Conservation (phyloP, 1,140 invertebrate genomes). For the Anthonomus grandis region DNA sequence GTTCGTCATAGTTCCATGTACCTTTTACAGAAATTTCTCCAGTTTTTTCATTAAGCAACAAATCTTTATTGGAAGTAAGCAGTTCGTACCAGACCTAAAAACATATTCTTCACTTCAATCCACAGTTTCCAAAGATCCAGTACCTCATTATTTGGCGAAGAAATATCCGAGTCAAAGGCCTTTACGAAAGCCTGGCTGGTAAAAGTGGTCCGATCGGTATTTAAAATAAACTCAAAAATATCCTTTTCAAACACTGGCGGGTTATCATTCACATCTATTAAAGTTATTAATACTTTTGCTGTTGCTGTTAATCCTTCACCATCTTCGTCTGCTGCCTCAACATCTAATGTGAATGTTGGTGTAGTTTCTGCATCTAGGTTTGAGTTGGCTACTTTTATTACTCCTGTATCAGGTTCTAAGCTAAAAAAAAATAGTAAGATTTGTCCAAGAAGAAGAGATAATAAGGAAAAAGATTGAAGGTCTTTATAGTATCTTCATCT, state of each 20-base stretch:
- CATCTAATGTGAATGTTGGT: conserved; percentile 69
- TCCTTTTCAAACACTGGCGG: conserved; percentile 75
- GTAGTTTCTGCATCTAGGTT: conserved; percentile 80
- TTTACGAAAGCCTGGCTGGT: conserved; percentile 68
- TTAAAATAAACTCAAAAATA: conserved; percentile 78
- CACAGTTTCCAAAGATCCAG: no score
- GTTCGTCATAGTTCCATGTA: conserved; percentile 23
- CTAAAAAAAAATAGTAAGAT: conserved; percentile 50
- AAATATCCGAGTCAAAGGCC: conserved; percentile 78
- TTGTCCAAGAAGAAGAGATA: no score
- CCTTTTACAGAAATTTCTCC: conserved; percentile 57
- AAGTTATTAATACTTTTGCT: conserved; percentile 68
- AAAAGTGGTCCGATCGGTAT: conserved; percentile 68
- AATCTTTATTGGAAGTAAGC: conserved; percentile 47
- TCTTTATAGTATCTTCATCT: no score
- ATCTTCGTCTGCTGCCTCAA: conserved; percentile 82
- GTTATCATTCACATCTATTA: conserved; percentile 86
- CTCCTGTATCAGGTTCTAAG: conserved; percentile 74
- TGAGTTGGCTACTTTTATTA: conserved; percentile 71
- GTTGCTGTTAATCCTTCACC: conserved; percentile 72
- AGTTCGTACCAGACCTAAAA: conserved; percentile 72
- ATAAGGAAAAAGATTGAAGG: no score
- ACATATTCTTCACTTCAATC: no score
- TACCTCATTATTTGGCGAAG: conserved; percentile 75
- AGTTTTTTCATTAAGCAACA: conserved; percentile 67